Percentiles rank a stretch among this genome's conserved stretches.
phyloP scores from a whole-genome alignment of 2,113 vertebrate species.

The Pangasianodon gigas region DNA sequence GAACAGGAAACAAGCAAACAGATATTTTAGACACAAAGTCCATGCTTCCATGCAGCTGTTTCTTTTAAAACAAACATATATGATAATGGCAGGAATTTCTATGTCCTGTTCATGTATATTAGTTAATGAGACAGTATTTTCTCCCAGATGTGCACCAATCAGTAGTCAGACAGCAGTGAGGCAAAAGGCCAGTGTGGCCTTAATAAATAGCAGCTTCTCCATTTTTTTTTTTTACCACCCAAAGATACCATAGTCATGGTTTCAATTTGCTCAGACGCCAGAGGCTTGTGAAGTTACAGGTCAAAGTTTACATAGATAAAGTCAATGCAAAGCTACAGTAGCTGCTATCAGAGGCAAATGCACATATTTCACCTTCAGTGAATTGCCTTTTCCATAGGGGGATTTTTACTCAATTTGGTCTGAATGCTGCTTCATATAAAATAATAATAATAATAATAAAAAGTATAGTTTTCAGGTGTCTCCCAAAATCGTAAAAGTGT shows the following conservation, averaged over 20 bases:
- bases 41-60: slow-evolving; percentile 21
- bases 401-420: neutral
- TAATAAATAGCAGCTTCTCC: neutral
- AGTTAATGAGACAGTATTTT: too few species aligned
- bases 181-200: neutral
- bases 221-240: neutral
- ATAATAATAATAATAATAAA: neutral
- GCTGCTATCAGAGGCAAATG: neutral
- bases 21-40: slow-evolving; percentile 12
- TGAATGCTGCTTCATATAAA: neutral
- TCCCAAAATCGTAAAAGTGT: neutral
- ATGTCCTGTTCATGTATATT: neutral
- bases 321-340: neutral
- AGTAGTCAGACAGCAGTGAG: neutral
- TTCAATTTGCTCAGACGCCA: neutral
- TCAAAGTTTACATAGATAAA: slow-evolving; percentile 22
- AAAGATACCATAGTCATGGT: neutral
- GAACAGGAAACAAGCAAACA: slow-evolving; percentile 10
- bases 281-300: slow-evolving; percentile 6
- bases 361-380: neutral
- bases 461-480: neutral
- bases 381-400: neutral
- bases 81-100: neutral
- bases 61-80: slow-evolving; percentile 16
- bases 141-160: too few species aligned